Percentiles rank a stretch among this genome's conserved stretches.
Conservation (phyloP, 2,113 vertebrate genomes). For the Pseudolaguvia tuberculata region DNA sequence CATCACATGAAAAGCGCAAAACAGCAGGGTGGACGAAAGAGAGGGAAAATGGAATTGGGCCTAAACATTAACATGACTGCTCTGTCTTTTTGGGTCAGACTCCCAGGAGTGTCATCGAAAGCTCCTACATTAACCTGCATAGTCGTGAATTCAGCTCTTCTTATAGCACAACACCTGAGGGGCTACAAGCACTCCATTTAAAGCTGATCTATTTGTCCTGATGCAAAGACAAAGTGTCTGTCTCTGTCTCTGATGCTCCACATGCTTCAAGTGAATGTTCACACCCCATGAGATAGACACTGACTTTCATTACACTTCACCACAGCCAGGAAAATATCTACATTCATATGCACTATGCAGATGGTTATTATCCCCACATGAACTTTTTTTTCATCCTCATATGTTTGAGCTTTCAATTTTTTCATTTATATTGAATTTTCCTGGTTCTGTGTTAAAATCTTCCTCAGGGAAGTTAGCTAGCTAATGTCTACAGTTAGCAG, state of each 20-base stretch:
- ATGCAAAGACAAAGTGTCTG: not conserved
- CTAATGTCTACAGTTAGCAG: constrained; percentile 52
- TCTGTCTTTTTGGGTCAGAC: constrained; percentile 17
- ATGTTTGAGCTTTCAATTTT: not conserved
- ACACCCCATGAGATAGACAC: constrained; percentile 4
- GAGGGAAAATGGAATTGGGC: no score
- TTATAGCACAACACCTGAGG: constrained; percentile 29
- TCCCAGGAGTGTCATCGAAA: not conserved
- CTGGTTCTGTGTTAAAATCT: constrained; percentile 42
- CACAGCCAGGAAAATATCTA: not conserved
- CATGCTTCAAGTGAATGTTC: constrained; percentile 12
- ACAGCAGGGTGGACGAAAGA: no score
- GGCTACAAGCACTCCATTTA: constrained; percentile 20
- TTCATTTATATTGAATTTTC: constrained; percentile 30
- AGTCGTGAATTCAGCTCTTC: constrained; percentile 22
- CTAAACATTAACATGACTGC: not conserved
- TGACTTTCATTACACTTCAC: not conserved
- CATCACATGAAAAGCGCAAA: no score
- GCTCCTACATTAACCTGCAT: not conserved
- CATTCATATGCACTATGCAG: not conserved
- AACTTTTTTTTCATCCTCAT: constrained; percentile 8
- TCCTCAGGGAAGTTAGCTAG: constrained; percentile 53
- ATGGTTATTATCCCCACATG: constrained; percentile 4
- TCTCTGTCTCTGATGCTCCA: constrained; percentile 23
- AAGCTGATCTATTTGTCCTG: constrained; percentile 25